Conservation (phyloP, 2,797 vertebrate species). For the Vireo griseus region DNA sequence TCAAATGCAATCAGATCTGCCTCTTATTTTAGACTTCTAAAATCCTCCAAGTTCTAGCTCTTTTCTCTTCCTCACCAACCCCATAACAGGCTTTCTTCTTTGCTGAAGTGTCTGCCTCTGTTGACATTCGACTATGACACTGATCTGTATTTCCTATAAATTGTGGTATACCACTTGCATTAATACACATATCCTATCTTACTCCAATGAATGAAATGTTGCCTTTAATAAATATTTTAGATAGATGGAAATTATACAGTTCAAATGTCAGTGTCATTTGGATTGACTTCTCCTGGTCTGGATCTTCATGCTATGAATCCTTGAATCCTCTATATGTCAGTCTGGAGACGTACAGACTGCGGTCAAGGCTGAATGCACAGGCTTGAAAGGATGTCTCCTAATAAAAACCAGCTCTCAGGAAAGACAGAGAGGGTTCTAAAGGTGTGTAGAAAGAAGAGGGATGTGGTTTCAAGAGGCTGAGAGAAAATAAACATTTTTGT, state of each 20-base stretch:
- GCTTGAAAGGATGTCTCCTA: not conserved
- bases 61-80: not conserved
- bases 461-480: not conserved
- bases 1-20: constrained; percentile 7
- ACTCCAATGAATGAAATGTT: not conserved
- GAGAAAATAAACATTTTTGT: not conserved
- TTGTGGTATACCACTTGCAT: not conserved
- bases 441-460: not conserved
- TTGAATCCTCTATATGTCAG: not conserved
- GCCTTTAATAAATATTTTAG: not conserved
- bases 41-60: not conserved
- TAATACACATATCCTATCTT: not conserved
- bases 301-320: not conserved
- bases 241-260: not conserved
- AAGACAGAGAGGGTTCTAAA: not conserved
- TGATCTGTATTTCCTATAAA: not conserved
- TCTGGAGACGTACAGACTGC: not conserved
- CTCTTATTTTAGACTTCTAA: not conserved
- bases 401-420: not conserved
- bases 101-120: not conserved
- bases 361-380: not conserved
- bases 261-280: not conserved
- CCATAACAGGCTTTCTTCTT: not conserved
- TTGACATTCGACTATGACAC: not conserved
- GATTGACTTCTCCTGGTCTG: not conserved